These are phyloP conservation scores for Microtus pennsylvanicus DNA, from an alignment of 2,113 vertebrate species.

Conservation along the genomic window DNA sequence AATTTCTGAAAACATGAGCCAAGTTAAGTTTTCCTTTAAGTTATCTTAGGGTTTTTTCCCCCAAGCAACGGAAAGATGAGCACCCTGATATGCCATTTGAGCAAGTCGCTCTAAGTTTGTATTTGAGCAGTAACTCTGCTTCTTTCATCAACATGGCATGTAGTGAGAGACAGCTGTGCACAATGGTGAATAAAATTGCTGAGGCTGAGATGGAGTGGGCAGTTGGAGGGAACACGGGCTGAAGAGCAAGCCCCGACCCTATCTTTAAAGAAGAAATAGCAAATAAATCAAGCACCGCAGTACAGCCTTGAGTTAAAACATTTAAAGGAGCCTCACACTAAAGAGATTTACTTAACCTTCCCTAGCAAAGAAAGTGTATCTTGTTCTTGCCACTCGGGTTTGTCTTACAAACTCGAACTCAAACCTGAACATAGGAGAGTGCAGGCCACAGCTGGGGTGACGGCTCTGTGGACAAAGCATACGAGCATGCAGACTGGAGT, in stretches of 20 bases:
- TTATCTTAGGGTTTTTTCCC: neutral
- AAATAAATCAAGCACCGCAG: neutral
- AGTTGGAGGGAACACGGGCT: neutral
- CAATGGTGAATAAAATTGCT: neutral
- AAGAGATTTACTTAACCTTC: conserved; percentile 24
- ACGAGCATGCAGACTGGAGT: neutral
- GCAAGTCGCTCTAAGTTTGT: neutral
- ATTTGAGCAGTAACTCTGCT: neutral
- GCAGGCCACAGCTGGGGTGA: neutral
- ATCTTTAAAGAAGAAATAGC: neutral
- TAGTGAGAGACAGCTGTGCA: neutral
- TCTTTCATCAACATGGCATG: neutral
- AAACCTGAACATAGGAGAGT: neutral
- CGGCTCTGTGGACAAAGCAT: neutral
- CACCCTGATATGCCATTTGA: neutral
- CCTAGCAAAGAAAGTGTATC: neutral
- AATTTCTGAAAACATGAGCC: neutral
- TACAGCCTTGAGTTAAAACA: neutral
- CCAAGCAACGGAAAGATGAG: neutral
- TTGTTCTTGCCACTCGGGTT: neutral
- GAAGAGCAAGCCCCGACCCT: neutral
- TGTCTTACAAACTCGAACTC: neutral
- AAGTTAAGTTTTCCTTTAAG: neutral
- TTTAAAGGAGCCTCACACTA: neutral
- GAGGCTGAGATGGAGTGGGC: neutral